Conservation (phyloP, 2,113 vertebrate genomes). For the Phoenicopterus ruber region DNA sequence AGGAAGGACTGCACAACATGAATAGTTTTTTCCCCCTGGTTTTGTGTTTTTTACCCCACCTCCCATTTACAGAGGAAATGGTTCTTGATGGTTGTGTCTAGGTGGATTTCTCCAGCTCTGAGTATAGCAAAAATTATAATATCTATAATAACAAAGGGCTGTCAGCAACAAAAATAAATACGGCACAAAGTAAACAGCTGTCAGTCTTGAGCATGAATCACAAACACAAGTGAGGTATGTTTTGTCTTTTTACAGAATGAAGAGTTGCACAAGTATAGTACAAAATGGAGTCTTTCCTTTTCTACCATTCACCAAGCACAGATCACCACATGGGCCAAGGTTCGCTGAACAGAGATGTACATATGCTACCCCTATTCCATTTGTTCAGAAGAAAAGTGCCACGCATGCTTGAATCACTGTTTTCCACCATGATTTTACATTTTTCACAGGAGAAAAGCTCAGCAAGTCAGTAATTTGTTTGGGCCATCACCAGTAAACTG, state of each 20-base stretch:
- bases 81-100: neutral
- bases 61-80: neutral
- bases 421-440: neutral
- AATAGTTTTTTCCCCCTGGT: neutral
- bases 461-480: neutral
- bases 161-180: neutral
- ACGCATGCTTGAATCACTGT: neutral
- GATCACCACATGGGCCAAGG: neutral
- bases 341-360: fast-evolving
- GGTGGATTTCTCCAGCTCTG: neutral
- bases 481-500: neutral
- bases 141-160: neutral
- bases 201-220: neutral
- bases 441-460: neutral
- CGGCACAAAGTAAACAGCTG: neutral
- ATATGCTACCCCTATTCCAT: neutral
- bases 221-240: neutral
- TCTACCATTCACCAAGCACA: neutral
- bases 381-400: neutral
- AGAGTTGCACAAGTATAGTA: neutral
- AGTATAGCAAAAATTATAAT: neutral
- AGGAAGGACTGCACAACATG: neutral
- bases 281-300: neutral
- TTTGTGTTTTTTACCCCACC: neutral
- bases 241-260: neutral